phyloP scores from a whole-genome alignment of 2,797 vertebrate species.

The Naso thynnoides region DNA sequence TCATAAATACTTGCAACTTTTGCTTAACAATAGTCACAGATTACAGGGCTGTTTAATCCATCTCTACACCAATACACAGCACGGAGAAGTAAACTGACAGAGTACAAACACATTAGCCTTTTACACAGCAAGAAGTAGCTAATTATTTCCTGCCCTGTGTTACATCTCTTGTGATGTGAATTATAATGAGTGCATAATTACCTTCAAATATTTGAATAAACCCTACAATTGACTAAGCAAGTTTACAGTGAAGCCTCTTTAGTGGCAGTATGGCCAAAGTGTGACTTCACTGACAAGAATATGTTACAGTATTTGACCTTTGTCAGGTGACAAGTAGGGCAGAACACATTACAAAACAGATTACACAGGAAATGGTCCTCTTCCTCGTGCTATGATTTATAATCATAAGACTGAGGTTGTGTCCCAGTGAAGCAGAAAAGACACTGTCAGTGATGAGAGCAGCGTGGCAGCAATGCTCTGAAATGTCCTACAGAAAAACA shows the following conservation, averaged over 20 bases:
- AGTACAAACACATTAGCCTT: conserved; percentile 58
- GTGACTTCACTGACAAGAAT: conserved; percentile 16
- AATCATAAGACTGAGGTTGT: conserved; percentile 10
- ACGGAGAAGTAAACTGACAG: conserved; percentile 33
- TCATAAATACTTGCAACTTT: neutral
- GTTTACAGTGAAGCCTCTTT: conserved; percentile 52
- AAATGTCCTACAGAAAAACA: conserved; percentile 20
- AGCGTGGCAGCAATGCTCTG: neutral
- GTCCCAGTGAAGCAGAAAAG: conserved; percentile 18
- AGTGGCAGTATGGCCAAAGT: conserved; percentile 16
- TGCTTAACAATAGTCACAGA: neutral
- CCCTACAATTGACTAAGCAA: conserved; percentile 59
- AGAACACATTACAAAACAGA: neutral
- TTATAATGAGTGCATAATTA: conserved; percentile 71
- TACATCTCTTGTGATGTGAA: conserved; percentile 57
- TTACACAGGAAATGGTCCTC: conserved; percentile 34
- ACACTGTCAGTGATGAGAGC: conserved; percentile 37
- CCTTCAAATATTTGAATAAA: conserved; percentile 63
- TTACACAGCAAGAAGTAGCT: conserved; percentile 52
- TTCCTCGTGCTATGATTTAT: conserved; percentile 25
- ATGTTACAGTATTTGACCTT: conserved; percentile 5
- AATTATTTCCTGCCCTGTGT: conserved; percentile 63
- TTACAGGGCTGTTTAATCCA: conserved; percentile 26
- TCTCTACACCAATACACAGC: conserved; percentile 15
- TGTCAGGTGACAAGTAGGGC: neutral